Base-by-base conservation (phyloP, 2,113 vertebrate genomes). In the Rafetus swinhoei region DNA sequence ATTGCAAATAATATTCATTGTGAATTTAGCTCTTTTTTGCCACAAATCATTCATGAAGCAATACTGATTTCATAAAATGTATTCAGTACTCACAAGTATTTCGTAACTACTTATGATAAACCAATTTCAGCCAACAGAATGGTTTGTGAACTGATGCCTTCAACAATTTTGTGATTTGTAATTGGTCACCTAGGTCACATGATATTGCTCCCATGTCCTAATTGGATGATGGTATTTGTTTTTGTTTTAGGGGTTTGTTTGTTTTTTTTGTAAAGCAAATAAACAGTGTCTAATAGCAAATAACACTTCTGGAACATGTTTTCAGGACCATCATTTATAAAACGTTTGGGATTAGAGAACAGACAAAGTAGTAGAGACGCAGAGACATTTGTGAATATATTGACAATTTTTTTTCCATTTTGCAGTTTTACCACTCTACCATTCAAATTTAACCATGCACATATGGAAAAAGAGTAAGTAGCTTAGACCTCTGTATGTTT, bases 1-100 rank as follows among this genome's bases (percentile, higher is more conserved):
- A 97, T 93, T 96, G 97, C 88, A 96, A 97, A 97, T 97, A 97
- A 94, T 95, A 97, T 97, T 97, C 97, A 97, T 95, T 95, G 97
- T 95, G 90, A 97, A 96, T 97, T 92, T 93, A 97, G 87, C 87
- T 1, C 0, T 53, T 74, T 79, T 93, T 92, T 88, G 94, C 91
- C 96, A 92, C 95, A 94, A 93, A 94, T 94, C 69, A 84, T 95
- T 97, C 90, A 96, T 95, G 92, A 96, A 59, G 53, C 81, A 94
- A 89, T 90, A 74, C 82, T 89, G 81, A 88, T 81, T 84, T 92
- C 76, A 84, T 50, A 79, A 95, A 95, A 92, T 96, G 85, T 93
- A 90, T 92, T 96, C 5, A 0, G 84, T 94, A 84, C 39, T 79
- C 19, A 1, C 57, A 94, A 93, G 79, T 82, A 85, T 89, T 94